Evolutionary conservation across 2,888 invertebrate species (phyloP), one percentile per base, ranked within the genome.

Genomic region (Coremacera marginata): DNA sequence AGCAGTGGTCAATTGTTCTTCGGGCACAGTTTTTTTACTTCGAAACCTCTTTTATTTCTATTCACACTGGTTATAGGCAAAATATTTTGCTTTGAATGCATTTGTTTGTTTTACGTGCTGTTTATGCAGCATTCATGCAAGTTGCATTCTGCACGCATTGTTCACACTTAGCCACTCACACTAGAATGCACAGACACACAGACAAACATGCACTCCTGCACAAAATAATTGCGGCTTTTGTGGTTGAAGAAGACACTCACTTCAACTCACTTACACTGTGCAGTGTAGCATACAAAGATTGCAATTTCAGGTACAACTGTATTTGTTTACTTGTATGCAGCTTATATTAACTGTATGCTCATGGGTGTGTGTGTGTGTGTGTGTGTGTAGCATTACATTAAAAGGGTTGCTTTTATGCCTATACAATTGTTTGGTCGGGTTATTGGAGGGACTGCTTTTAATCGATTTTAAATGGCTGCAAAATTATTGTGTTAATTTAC

Each of bases 391-490:
- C 60, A 27, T 60, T 60, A 25, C 22, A 19, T 51, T 14, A 16
- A 31, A 55, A 22, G 19, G 16, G 31, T 63, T n/a, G 14, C n/a
- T 31, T 31, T n/a, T 16, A 63, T n/a, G 31, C 27, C 27, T 11
- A 31, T 5, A 4, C 14, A 31, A 0, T 60, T 27, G 25, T 5
- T 27, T 22, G 22, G 57, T 25, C 25, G 25, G 25, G 16, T 8
- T 31, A 34, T 11, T 11, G 14, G n/a, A 3, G 14, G n/a, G 8
- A 8, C 8, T 44, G 80, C 81, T 82, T 84, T 84, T 84, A 84
- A 85, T 84, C 84, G 84, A 82, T 84, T 83, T 82, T 78, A 80
- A 83, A 83, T 81, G 80, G 70, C 79, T 83, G 80, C 80, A 81
- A 83, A 82, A 82, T 85, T 80, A 83, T 84, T 78, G 72, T 75